phyloP scores from a whole-genome alignment of 2,888 invertebrate genomes.

The Patella depressa region DNA sequence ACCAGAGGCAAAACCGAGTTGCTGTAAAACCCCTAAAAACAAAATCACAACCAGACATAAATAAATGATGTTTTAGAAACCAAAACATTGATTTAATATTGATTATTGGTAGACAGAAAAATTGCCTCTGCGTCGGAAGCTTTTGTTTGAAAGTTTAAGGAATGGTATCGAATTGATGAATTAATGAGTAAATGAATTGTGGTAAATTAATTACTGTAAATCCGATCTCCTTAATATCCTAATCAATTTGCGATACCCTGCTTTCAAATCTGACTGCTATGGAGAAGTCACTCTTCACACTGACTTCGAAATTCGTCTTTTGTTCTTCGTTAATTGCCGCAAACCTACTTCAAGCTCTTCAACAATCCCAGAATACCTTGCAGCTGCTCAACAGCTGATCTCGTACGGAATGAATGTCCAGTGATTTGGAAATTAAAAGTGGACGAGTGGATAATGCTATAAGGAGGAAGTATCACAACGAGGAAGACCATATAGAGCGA shows the following conservation, averaged over 20 bases:
- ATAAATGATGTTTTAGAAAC: too few species aligned
- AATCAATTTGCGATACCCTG: constrained; percentile 4
- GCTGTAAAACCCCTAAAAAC: too few species aligned
- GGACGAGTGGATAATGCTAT: too few species aligned
- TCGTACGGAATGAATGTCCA: constrained; percentile 1
- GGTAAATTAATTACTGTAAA: neutral
- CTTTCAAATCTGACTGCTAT: neutral
- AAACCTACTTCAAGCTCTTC: constrained; percentile 8
- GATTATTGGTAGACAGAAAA: too few species aligned
- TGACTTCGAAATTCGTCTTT: constrained; percentile 3
- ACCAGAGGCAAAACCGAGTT: too few species aligned
- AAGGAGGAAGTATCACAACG: too few species aligned
- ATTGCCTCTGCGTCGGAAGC: neutral
- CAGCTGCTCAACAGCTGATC: constrained; percentile 8
- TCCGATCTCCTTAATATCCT: neutral
- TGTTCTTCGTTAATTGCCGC: constrained; percentile 4
- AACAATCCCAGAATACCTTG: constrained; percentile 10
- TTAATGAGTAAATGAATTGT: constrained; percentile 5
- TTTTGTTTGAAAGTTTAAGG: constrained; percentile 3
- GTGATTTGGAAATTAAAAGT: neutral
- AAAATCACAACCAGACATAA: too few species aligned
- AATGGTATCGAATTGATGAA: neutral
- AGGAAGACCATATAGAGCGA: too few species aligned
- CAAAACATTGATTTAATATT: too few species aligned
- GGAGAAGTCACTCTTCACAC: neutral